Conservation (phyloP, 2,113 vertebrate genomes). For the Neotoma lepida region DNA sequence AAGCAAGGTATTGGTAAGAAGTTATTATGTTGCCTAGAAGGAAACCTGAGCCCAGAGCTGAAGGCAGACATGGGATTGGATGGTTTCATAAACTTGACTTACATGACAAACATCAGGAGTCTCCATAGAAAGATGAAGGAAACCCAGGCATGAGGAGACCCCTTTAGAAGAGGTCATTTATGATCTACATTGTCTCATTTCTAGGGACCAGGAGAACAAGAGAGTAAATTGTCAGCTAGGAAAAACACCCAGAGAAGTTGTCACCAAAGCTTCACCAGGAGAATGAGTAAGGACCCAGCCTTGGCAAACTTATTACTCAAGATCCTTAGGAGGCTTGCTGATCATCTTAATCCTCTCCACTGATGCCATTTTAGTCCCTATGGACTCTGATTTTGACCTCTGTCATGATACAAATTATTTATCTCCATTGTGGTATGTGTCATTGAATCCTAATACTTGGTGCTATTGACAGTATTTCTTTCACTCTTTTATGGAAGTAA, state of each 20-base stretch:
- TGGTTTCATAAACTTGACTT: background rate
- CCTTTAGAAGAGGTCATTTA: background rate
- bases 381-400: background rate
- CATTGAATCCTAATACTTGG: background rate
- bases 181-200: background rate
- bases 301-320: background rate
- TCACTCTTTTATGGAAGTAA: background rate
- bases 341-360: background rate
- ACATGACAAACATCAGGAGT: background rate
- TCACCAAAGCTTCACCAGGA: background rate
- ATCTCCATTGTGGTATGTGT: background rate
- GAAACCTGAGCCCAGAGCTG: conserved; percentile 16
- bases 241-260: background rate
- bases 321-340: background rate
- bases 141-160: background rate
- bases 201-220: background rate
- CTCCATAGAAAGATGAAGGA: background rate
- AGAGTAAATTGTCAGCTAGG: background rate
- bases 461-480: background rate
- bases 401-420: background rate
- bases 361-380: background rate
- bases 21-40: background rate
- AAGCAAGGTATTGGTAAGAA: background rate
- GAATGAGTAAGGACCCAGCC: background rate
- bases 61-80: background rate